A percentile compares a stretch with the other conserved stretches of the same genome.
These are phyloP conservation scores for Lepus europaeus DNA, from an alignment of 2,113 vertebrate species.

Conservation along the genomic window DNA sequence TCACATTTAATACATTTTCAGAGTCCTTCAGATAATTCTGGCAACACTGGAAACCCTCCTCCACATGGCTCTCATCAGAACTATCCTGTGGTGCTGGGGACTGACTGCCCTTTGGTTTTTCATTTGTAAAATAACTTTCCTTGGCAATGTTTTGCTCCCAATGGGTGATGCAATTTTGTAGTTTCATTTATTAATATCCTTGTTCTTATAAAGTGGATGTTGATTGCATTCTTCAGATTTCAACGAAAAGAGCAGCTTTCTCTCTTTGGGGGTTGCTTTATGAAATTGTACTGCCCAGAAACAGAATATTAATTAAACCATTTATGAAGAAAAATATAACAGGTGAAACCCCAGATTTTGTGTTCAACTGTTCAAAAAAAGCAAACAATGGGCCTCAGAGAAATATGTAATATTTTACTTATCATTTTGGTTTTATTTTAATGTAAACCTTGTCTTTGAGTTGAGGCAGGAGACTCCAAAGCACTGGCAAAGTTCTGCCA, in stretches of 20 bases:
- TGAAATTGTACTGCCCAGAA: slow-evolving; percentile 66
- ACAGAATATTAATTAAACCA: slow-evolving; percentile 69
- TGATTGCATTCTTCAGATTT: slow-evolving; percentile 62
- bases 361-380: slow-evolving; percentile 54
- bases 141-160: slow-evolving; percentile 23
- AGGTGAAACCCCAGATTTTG: slow-evolving; percentile 55
- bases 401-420: slow-evolving; percentile 54
- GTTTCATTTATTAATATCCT: slow-evolving; percentile 68
- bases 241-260: slow-evolving; percentile 51
- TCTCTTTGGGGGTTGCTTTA: slow-evolving; percentile 66
- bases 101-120: slow-evolving; percentile 48
- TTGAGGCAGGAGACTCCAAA: neutral
- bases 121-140: slow-evolving; percentile 64
- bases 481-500: neutral
- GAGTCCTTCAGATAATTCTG: neutral
- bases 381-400: slow-evolving; percentile 46
- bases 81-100: neutral
- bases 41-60: slow-evolving; percentile 28
- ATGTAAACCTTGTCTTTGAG: slow-evolving; percentile 23
- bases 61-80: neutral
- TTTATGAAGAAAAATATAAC: slow-evolving; percentile 64
- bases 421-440: slow-evolving; percentile 54
- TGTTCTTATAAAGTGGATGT: slow-evolving; percentile 60
- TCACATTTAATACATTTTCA: slow-evolving; percentile 16
- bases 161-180: slow-evolving; percentile 32